phyloP scores from a whole-genome alignment of 2,797 vertebrate genomes.

The Alosa sapidissima region DNA sequence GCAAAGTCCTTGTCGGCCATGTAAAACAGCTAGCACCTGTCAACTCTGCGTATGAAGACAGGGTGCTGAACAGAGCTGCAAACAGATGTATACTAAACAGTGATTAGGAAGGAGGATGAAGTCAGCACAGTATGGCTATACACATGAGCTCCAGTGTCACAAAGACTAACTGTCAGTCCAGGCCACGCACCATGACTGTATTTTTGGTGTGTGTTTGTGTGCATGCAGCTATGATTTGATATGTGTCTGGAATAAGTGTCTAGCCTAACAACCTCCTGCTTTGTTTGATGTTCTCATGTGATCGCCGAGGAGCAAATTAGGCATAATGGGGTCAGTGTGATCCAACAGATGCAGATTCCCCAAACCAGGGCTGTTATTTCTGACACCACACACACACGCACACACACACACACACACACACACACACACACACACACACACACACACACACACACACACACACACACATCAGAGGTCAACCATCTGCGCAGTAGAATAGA shows the following conservation, averaged over 20 bases:
- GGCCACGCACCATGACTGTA: not conserved
- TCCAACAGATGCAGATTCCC: not conserved
- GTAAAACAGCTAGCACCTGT: slow-evolving; percentile 15
- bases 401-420: slow-evolving; percentile 24
- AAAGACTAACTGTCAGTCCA: slow-evolving; percentile 23
- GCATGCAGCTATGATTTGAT: not conserved
- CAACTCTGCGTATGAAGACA: not conserved
- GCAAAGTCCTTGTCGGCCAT: slow-evolving; percentile 19
- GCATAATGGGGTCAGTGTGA: slow-evolving; percentile 11
- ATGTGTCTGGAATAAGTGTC: not conserved
- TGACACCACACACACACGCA: slow-evolving; percentile 4
- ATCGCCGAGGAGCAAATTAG: not conserved
- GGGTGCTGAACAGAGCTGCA: not conserved
- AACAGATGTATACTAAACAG: not conserved
- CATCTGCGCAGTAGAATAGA: not conserved
- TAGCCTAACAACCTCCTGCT: not conserved
- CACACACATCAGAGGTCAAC: slow-evolving; percentile 9
- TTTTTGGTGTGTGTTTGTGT: slow-evolving; percentile 36
- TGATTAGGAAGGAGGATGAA: slow-evolving; percentile 11
- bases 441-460: slow-evolving; percentile 29
- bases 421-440: slow-evolving; percentile 22
- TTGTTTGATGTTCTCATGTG: slow-evolving; percentile 11
- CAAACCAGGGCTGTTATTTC: slow-evolving; percentile 4
- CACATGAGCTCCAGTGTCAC: slow-evolving; percentile 22
- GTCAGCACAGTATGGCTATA: slow-evolving; percentile 25